Evolutionary conservation across 2,888 invertebrate species (phyloP).

Genomic region (Drosophila percnosoma): DNA sequence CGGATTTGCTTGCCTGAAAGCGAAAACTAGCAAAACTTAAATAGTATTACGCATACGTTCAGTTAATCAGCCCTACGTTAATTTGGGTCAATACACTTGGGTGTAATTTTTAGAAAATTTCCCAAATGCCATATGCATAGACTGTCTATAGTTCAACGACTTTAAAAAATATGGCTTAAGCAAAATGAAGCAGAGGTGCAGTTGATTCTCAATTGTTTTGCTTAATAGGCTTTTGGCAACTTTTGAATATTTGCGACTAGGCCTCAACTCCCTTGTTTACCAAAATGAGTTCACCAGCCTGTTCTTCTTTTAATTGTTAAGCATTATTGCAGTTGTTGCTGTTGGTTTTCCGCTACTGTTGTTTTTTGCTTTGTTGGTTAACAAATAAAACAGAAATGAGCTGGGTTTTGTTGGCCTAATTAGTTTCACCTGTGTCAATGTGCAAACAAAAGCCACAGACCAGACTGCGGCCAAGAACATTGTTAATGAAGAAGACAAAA

Average conservation of each 20-base stretch:
- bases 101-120: slow-evolving; percentile 19
- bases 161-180: slow-evolving; percentile 30
- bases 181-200: slow-evolving; percentile 49
- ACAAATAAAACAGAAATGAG: slow-evolving; percentile 80
- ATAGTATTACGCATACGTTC: slow-evolving; percentile 77
- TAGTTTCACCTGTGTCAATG: slow-evolving; percentile 80
- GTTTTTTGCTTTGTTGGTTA: slow-evolving; percentile 68
- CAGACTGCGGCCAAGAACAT: slow-evolving; percentile 44
- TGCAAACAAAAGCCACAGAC: slow-evolving; percentile 70
- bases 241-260: slow-evolving; percentile 34
- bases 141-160: slow-evolving; percentile 62
- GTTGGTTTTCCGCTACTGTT: slow-evolving; percentile 11
- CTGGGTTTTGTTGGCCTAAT: slow-evolving; percentile 80
- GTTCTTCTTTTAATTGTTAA: slow-evolving; percentile 69
- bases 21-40: slow-evolving; percentile 79
- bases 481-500: slow-evolving; percentile 66
- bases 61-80: slow-evolving; percentile 49
- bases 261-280: slow-evolving; percentile 45
- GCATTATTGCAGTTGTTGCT: slow-evolving; percentile 34
- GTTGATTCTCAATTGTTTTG: slow-evolving; percentile 36
- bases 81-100: slow-evolving; percentile 69
- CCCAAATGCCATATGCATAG: slow-evolving; percentile 31
- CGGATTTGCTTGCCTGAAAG: slow-evolving; percentile 75
- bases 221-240: slow-evolving; percentile 40
- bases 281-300: slow-evolving; percentile 72